Evolutionary conservation across 2,113 vertebrate genomes (phyloP), one percentile per base, ranked within the genome.

Genomic region (Nothocercus nigrocapillus): DNA sequence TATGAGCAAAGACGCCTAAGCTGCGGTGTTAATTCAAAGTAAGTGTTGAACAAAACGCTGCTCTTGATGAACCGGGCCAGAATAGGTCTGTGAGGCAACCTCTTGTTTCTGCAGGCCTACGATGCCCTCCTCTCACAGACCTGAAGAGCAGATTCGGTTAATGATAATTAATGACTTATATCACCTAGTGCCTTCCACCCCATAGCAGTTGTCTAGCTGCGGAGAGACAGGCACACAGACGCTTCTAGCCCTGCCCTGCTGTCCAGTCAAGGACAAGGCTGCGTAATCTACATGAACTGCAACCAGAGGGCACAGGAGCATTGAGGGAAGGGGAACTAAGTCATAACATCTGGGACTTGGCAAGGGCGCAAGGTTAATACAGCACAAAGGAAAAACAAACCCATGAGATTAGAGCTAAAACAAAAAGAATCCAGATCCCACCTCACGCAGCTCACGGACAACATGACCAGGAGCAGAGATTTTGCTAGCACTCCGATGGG

Each of bases 231-330:
- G 64, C 45, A 63, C 9, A 21, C 24, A 49, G 49, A n/a, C 18
- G 7, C 0, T 0, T 74, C 40, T 70, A n/a, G 17, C 47, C n/a
- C 51, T 4, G 2, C 36, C 25, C 28, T 56, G 32, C 38, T 83
- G 32, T 7, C 44, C 62, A 42, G 59, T 5, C 4, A 69, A 90
- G 56, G 45, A 89, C 38, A 36, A 75, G 51, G 34, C 42, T 75
- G n/a, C 62, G 11, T 40, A 53, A 77, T 44, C 82, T 45, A 36
- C 17, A 45, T 61, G 38, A 83, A 47, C 20, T 10, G 42, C 42
- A 88, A 77, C 30, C 13, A 45, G 42, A 70, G 16, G n/a, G 21
- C 51, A 93, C 0, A 0, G 61, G 78, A 70, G n/a, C 83, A 75
- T 11, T 47, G 32, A 62, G n/a, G 53, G 63, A 82, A 82, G 27